Base-by-base conservation (phyloP, 2,888 invertebrate genomes). In the Cephus nigrinus region DNA sequence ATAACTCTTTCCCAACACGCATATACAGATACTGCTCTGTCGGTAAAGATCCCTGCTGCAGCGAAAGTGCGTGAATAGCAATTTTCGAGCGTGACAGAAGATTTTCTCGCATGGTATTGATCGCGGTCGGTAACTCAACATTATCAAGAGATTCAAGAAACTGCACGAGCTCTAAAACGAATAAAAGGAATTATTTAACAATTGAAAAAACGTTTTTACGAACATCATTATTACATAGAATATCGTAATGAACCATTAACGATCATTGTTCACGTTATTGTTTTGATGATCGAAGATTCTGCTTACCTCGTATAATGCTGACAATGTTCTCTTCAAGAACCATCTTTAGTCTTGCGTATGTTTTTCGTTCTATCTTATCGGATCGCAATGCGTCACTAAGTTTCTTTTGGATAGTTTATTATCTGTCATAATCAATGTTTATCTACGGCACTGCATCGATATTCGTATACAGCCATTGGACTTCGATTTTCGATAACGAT, bases 11-110 rank as follows among this genome's bases (percentile, higher is more conserved):
- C 30, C 87, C 86, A 0, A 87, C 88, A 69, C 84, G 89, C 91
- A 91, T 91, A 71, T 89, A 86, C 40, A 91, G 82, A 69, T 91
- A 91, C 3, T 89, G 87, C 30, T 90, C 90, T 1, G 89, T 87
- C 0, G 90, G 88, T 3, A 80, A 78, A 1, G 83, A 81, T 9
- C 76, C 76, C 12, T 72, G 76, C 12, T 72, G 76, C 69, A 79
- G 69, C 72, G 75, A 23, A 1, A 82, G 76, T 68, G 76, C 80
- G n/a, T 75, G 75, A 5, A 85, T 34, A 23, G 82, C 84, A 4
- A 84, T 81, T 36, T 85, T 88, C 32, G 86, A 86, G 4, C 87
- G 85, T 12, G 78, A 35, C 73, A 90, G 76, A 68, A 91, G 80
- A 36, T 80, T 82, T 11, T 84, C 83, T 1, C 90, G 85, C 3